phyloP scores from a whole-genome alignment of 2,113 vertebrate species.

The Glareola pratincola region DNA sequence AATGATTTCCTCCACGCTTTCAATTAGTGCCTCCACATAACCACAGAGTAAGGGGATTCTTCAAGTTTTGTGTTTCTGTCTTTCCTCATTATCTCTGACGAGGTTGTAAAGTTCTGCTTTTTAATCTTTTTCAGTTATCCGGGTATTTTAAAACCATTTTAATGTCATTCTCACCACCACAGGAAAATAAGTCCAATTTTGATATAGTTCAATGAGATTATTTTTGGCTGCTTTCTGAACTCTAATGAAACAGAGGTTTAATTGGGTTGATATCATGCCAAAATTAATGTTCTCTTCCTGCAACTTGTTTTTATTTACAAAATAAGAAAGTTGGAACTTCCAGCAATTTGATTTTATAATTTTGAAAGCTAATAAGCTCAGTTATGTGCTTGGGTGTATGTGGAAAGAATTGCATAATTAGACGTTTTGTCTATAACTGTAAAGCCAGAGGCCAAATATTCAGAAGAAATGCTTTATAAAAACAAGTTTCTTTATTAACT shows the following conservation, averaged over 20 bases:
- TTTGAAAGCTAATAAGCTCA: constrained; percentile 39
- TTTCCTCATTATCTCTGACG: neutral
- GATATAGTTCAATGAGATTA: constrained; percentile 38
- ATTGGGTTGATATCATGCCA: constrained; percentile 35
- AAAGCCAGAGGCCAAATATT: neutral
- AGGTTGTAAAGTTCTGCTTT: neutral
- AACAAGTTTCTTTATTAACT: neutral
- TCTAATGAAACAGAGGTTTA: constrained; percentile 54
- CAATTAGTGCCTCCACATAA: neutral
- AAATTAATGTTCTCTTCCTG: constrained; percentile 50
- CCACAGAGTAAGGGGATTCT: neutral
- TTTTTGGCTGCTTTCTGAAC: constrained; percentile 47
- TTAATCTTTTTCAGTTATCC: constrained; percentile 28
- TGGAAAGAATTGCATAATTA: neutral
- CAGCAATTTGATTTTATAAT: constrained; percentile 20
- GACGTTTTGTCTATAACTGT: neutral
- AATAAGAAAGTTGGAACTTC: constrained; percentile 48
- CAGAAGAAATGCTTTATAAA: neutral
- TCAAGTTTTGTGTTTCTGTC: neutral
- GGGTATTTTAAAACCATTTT: constrained; percentile 35
- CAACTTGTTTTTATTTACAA: constrained; percentile 67
- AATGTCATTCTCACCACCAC: neutral
- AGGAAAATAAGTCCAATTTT: constrained; percentile 42
- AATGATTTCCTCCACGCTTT: neutral
- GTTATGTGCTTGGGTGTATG: neutral